A percentile compares a stretch with the other conserved stretches of the same genome.
phyloP scores from a whole-genome alignment of 1,140 invertebrate genomes.

The Laupala kohalensis region DNA sequence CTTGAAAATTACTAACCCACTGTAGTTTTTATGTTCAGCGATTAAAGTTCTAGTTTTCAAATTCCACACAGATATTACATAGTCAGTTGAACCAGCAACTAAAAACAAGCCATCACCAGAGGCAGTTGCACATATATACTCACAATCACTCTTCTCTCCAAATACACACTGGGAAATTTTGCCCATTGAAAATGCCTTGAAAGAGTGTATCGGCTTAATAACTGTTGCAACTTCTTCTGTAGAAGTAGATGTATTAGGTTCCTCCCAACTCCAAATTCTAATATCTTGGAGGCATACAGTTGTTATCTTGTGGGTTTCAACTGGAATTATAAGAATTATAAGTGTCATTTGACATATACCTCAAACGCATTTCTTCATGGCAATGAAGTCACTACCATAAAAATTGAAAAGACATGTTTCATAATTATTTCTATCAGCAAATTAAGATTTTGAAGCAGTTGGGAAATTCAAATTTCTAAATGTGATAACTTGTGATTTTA shows the following conservation, averaged over 20 bases:
- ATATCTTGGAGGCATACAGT: neutral
- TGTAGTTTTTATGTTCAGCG: neutral
- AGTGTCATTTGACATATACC: too few relatives aligned
- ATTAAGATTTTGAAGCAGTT: too few relatives aligned
- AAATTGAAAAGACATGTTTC: too few relatives aligned
- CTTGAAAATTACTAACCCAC: neutral
- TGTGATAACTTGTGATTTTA: too few relatives aligned
- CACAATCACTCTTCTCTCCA: neutral
- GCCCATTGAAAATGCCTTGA: neutral
- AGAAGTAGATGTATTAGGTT: too few relatives aligned
- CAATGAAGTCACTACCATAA: too few relatives aligned
- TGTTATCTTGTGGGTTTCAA: neutral
- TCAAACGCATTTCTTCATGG: too few relatives aligned
- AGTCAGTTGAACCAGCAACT: neutral
- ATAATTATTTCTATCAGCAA: too few relatives aligned
- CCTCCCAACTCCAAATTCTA: neutral
- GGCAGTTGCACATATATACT: neutral
- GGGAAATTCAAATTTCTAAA: too few relatives aligned
- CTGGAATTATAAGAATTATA: too few relatives aligned
- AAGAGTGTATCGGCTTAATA: neutral
- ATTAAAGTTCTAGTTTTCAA: neutral
- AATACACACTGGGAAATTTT: neutral
- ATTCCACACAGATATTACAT: neutral
- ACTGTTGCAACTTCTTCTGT: neutral
- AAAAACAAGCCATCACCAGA: neutral